Base-by-base conservation (phyloP, 2,888 invertebrate species). In the Celastrina argiolus region DNA sequence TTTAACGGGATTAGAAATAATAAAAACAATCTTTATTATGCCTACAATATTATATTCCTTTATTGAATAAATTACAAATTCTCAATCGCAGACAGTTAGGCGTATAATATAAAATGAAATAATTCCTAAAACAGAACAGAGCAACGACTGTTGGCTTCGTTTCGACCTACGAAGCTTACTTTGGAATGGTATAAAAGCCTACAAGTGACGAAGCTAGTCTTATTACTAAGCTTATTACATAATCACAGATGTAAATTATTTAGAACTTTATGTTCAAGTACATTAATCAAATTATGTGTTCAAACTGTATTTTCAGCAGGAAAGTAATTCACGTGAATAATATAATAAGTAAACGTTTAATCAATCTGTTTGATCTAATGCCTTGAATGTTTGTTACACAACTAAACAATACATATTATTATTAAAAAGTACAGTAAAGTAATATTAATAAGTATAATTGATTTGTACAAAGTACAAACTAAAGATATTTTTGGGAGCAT, bases 41-140 rank as follows among this genome's bases (percentile, higher is more conserved):
- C 84, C 89, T 89, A 88, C 87, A 34, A 82, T 78, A 81, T 75
- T 75, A 51, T 78, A 61, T 61, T 65, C 58, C 77, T 88, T 89
- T 88, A 88, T 84, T 88, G 84, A 85, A 87, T 87, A 87, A 88
- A 83, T 87, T 87, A 89, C 85, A 87, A 87, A 84, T 82, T 69
- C 77, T 79, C 80, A 82, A 81, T 81, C 76, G 80, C 71, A 80
- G 78, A 84, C 84, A 70, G 68, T 68, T 67, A 84, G 77, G 41
- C 65, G 16, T 65, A 65, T 79, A 79, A 61, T 65, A 65, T 79
- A 79, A 61, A 42, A 42, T 59, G 28, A 65, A 77, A 79, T 76
- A 79, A 76, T 79, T 78, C 78, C 80, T 84, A 80, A 74, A 79
- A 79, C 78, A 78, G 78, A 76, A 68, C 42, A 69, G 51, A 18